Evolutionary conservation across 2,888 invertebrate species (phyloP), one percentile per base, ranked within the genome.

Genomic region (Noctua comes): DNA sequence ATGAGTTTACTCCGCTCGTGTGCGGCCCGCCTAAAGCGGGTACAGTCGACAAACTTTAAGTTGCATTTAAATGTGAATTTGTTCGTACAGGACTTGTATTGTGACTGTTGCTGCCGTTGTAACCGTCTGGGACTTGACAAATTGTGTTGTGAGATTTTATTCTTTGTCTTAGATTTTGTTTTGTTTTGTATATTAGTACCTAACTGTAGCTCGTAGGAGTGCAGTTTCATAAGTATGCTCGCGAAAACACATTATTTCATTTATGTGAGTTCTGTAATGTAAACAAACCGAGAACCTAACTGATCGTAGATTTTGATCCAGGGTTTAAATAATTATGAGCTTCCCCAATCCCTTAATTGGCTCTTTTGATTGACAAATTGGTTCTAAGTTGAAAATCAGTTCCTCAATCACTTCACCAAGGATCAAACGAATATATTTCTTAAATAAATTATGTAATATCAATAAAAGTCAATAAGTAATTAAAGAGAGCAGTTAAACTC

Each of bases 51-150:
- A 85, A 85, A 88, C 76, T 88, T 88, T 76, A 65, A 68, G 83
- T 82, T 77, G 68, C 64, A 88, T 85, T 85, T 77, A 72, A 86
- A 85, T 88, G 77, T 77, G 83, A 88, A 88, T 88, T 88, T 88
- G 77, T 85, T 76, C 77, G 74, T 65, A 73, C 40, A 77, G 66
- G 83, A 83, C 43, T 83, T 79, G 73, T 71, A 79, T 83, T 84
- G 70, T 71, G 84, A 74, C 40, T 70, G 86, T 68, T 87, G 72
- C 72, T 68, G 66, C 73, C 8, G 68, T 65, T 85, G 81, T 73
- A 75, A 68, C 70, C 66, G 86, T 64, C 82, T 66, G 57, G 77
- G 64, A 57, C 43, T 82, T 71, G 75, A 82, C 73, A 86, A 77
- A 88, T 88, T 85, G 78, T 76, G 68, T 86, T 69, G 69, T 75